These are phyloP conservation scores for Hemibagrus wyckioides DNA, from an alignment of 2,113 vertebrate species.

Conservation along the genomic window DNA sequence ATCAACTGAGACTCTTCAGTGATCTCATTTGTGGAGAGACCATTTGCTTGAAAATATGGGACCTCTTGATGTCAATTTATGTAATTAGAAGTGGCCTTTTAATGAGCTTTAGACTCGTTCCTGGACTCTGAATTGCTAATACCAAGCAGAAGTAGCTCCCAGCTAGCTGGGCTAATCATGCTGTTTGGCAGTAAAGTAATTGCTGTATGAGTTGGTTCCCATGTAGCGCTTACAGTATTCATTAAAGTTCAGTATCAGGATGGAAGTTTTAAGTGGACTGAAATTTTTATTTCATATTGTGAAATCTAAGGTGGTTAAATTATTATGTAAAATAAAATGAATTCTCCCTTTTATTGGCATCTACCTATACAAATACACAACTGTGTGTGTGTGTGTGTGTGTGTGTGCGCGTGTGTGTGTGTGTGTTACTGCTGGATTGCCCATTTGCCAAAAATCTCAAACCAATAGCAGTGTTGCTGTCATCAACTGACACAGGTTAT, in stretches of 20 bases:
- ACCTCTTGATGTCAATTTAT: constrained; percentile 31
- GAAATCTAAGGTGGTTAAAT: background rate
- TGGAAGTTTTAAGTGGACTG: background rate
- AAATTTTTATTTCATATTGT: background rate
- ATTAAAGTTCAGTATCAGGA: constrained; percentile 58
- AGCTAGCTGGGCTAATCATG: constrained; percentile 61
- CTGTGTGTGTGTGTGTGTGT: background rate
- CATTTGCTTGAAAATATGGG: constrained; percentile 26
- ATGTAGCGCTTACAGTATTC: constrained; percentile 17
- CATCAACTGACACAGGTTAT: background rate
- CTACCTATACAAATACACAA: background rate
- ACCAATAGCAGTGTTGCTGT: background rate
- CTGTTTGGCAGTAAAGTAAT: constrained; percentile 59
- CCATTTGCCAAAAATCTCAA: background rate
- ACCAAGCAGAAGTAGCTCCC: constrained; percentile 49
- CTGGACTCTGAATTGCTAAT: constrained; percentile 58
- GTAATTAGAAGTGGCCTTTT: constrained; percentile 49
- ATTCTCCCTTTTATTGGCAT: background rate
- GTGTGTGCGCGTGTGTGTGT: background rate
- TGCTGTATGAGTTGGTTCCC: constrained; percentile 59
- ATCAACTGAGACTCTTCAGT: background rate
- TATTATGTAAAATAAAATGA: background rate
- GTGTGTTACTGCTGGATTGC: background rate
- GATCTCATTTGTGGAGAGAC: background rate
- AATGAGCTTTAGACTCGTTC: constrained; percentile 56